A percentile compares a stretch with the other conserved stretches of the same genome.
phyloP scores from a whole-genome alignment of 2,797 vertebrate genomes.

The Myotis myotis region DNA sequence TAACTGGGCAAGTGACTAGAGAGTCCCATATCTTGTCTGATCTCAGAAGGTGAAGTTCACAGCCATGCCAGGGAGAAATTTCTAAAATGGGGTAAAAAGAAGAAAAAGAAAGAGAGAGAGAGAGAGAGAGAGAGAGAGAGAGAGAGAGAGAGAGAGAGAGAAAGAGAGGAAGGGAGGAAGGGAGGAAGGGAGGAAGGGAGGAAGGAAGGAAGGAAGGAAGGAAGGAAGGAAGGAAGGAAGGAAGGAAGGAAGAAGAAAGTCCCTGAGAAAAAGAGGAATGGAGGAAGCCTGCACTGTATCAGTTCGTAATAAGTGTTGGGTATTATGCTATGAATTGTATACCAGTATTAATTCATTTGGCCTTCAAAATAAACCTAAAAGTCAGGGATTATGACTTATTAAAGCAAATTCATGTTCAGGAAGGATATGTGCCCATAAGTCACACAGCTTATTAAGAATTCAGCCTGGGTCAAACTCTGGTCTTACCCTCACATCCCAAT shows the following conservation, averaged over 20 bases:
- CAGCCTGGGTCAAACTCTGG: background rate
- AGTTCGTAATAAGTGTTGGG: background rate
- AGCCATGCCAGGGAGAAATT: background rate
- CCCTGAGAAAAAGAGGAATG: background rate
- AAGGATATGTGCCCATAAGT: background rate
- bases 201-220: too few species aligned
- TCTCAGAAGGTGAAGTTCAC: background rate
- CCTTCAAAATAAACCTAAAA: background rate
- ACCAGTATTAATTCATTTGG: background rate
- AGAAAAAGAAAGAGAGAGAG: too few species aligned
- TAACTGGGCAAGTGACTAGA: background rate
- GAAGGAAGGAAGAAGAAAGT: background rate
- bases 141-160: too few species aligned
- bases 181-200: too few species aligned
- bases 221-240: too few species aligned
- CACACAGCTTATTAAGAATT: background rate
- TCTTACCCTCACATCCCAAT: background rate
- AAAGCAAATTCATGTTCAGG: background rate
- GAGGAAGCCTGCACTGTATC: background rate
- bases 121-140: too few species aligned
- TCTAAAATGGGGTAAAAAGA: background rate
- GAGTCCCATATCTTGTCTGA: background rate
- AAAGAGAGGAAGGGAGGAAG: too few species aligned
- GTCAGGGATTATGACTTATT: background rate
- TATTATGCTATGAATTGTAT: background rate